Evolutionary conservation across 35 echinoderm and acorn worm species (phyloP), one percentile per base, ranked within the genome.

Genomic region (Strongylocentrotus purpuratus): DNA sequence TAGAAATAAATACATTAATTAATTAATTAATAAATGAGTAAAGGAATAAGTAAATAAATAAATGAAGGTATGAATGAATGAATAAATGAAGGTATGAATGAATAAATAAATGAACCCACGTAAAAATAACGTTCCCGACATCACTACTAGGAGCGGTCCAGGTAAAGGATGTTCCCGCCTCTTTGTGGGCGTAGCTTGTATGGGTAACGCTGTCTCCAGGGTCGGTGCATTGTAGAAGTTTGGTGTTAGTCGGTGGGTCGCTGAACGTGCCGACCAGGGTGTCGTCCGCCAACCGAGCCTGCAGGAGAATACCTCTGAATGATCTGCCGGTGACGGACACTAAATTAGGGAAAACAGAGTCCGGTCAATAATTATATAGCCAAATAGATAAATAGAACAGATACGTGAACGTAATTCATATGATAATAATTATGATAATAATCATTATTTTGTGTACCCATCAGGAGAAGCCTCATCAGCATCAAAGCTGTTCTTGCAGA

Each of bases 181-280:
- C 88, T 95, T 95, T 95, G 2, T 25, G 2, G 31, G 45, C 46
- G 17, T 4, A 46, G 18, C 4, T 47, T n/a, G 94, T 2, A 52
- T 95, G 94, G 18, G 94, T 95, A 35, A 95, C n/a, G 86, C 94
- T 95, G 94, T 95, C 94, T 31, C 50, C 85, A 1, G 31, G 45
- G 46, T 6, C 28, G 10, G 32, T 95, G n/a, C 94, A 95, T 32
- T 13, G 33, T 85, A 47, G 10, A 31, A 88, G 86, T 33, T 87
- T 95, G 31, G 94, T 95, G 41, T 94, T 85, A 41, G n/a, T 28
- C 13, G 94, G 94, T 22, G 33, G 94, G 18, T 87, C 45, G 31
- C 78, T 33, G 47, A 95, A 95, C 31, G 85, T 88, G 17, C 94
- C 94, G 15, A 95, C 28, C 13, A 52, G 46, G 12, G 94, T 88